Conservation (phyloP, 1,140 invertebrate species). For the Drosophila nannoptera region DNA sequence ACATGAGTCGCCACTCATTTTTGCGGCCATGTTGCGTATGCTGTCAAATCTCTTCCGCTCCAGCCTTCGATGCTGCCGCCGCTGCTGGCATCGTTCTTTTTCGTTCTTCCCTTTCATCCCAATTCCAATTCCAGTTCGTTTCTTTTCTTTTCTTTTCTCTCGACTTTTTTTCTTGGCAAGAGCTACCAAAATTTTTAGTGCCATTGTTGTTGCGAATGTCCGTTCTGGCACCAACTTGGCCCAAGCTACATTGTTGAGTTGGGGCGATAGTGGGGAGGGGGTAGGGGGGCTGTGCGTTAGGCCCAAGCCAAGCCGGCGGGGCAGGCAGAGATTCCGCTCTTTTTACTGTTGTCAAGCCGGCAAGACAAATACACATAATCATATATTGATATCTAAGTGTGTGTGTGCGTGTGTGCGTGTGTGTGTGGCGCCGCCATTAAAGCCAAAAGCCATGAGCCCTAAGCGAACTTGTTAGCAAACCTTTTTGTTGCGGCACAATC, state of each 20-base stretch:
- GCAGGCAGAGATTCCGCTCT: constrained; percentile 67
- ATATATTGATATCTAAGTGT: constrained; percentile 11
- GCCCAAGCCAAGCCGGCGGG: constrained; percentile 31
- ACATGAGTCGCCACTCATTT: constrained; percentile 62
- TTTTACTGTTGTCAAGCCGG: constrained; percentile 71
- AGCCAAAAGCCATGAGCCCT: constrained; percentile 13
- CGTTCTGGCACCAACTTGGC: constrained; percentile 73
- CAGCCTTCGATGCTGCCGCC: constrained; percentile 53
- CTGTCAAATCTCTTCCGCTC: constrained; percentile 73
- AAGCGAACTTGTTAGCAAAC: constrained; percentile 31
- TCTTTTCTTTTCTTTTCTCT: too few relatives aligned
- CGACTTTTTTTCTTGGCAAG: constrained; percentile 57
- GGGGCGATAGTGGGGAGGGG: too few relatives aligned
- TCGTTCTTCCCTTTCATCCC: too few relatives aligned
- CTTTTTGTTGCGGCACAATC: too few relatives aligned
- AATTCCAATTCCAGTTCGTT: too few relatives aligned
- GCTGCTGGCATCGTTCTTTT: constrained; percentile 37
- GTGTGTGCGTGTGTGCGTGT: constrained; percentile 25
- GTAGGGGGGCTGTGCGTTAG: constrained; percentile 46
- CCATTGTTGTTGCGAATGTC: constrained; percentile 67
- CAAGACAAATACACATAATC: constrained; percentile 42
- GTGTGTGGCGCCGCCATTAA: constrained; percentile 70
- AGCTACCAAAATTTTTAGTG: constrained; percentile 48
- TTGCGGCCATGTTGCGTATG: constrained; percentile 75
- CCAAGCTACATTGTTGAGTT: constrained; percentile 50